Evolutionary conservation across 2,113 vertebrate species (phyloP), one percentile per base, ranked within the genome.

Genomic region (Hemicordylus capensis): DNA sequence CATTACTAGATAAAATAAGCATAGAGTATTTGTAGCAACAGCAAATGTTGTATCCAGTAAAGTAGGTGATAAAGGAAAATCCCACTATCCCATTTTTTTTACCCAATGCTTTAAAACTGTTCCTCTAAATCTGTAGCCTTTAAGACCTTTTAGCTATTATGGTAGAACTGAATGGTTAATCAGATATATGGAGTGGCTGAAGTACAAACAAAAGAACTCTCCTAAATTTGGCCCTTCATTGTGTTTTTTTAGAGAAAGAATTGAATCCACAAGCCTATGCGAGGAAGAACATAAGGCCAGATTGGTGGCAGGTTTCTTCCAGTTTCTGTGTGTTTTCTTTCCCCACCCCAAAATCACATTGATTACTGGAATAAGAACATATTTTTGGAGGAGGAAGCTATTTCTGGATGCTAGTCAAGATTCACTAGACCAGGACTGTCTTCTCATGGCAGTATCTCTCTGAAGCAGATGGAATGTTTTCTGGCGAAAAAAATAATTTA

Each of bases 401-500:
- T 91, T 92, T 87, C 85, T 93, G 94, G 90, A 85, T 91, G 80
- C 91, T 37, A 88, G 88, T 94, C 94, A 93, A 89, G 89, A 81
- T 84, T 90, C 81, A 85, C 73, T 67, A 89, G 88, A 89, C 84
- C 87, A 10, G 20, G 81, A 77, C 93, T 92, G 88, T n/a, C 89
- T 92, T 64, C 88, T 95, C 89, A 46, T 85, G 88, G 90, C 88
- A 87, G 61, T 88, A 85, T 86, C 92, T 91, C 83, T 86, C 34
- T 66, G 83, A 44, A 93, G 89, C 92, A 95, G 91, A 93, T 91
- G 91, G 92, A 89, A 73, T 31, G 7, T 83, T 89, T 90, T 89
- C 69, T 37, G 51, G 14, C 24, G 28, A 22, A 12, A 1, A 22
- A 6, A 79, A 64, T 76, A 85, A 51, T 89, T 90, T 73, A 67